Evolutionary conservation across 1,140 invertebrate species (phyloP), one percentile per base, ranked within the genome.

Genomic region (Ostrea denselamellosa): DNA sequence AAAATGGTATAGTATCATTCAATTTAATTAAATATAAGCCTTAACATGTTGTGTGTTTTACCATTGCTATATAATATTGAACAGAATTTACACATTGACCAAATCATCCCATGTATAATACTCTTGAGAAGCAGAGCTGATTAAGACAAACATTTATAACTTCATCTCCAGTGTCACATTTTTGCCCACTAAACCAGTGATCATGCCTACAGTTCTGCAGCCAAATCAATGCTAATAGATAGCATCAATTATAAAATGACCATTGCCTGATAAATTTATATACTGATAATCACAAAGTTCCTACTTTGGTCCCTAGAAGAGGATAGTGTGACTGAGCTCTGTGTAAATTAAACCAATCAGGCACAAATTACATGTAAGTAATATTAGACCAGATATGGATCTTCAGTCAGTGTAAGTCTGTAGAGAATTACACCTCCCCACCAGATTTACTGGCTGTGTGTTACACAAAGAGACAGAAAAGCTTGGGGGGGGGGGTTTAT

Each of bases 181-280:
- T 10, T 0, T 25, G 28, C 68, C 34, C 25, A 25, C 68, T 28
- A 28, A 22, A 28, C 22, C 34, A 19, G 14, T 77, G 28, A 77
- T 71, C 65, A n/a, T 28, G 12, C 25, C 22, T 71, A 25, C 22
- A n/a, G 28, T 34, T 28, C 25, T 77, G 22, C 22, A 14, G 28
- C 25, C 68, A 77, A 71, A 77, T 77, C 12, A 77, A 3, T 9
- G 25, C 68, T 28, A 28, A 77, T 77, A 77, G 14, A 77, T 77
- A 77, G 68, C 68, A 77, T 77, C 68, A 77, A 77, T 77, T 77
- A 77, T 34, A 77, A 77, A 34, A 77, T 28, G 68, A 77, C 22
- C 25, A 77, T 77, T 77, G 9, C 14, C 9, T 25, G 28, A 77
- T 77, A 22, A 71, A 71, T 22, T 25, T 71, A 71, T n/a, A 22